phyloP scores from a whole-genome alignment of 2,113 vertebrate genomes.

The Pangasianodon gigas region DNA sequence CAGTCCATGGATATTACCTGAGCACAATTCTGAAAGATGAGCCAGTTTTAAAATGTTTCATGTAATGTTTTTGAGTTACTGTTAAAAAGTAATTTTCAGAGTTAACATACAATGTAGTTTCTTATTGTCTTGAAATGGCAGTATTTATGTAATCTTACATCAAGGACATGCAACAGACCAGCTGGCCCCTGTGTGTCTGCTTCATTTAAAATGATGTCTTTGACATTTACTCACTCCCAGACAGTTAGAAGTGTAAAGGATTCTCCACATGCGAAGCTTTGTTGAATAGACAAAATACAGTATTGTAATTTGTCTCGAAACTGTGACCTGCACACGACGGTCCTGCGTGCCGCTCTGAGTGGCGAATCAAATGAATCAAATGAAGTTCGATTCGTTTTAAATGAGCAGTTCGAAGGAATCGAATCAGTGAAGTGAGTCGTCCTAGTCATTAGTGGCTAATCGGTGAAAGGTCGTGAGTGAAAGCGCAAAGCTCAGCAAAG shows the following conservation, averaged over 20 bases:
- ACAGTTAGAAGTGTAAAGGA: neutral
- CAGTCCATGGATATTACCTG: neutral
- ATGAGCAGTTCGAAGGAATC: neutral
- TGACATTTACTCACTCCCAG: neutral
- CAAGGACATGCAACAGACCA: neutral
- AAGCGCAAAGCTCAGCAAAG: constrained; percentile 27
- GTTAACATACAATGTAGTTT: neutral
- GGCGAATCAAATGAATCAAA: neutral
- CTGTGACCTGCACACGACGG: neutral
- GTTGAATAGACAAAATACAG: neutral
- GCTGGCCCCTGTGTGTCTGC: neutral
- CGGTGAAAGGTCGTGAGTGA: constrained; percentile 33
- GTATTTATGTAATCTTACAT: neutral
- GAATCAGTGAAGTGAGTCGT: neutral
- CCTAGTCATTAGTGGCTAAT: neutral
- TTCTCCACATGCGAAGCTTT: neutral
- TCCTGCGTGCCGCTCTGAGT: neutral
- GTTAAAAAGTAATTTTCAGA: neutral
- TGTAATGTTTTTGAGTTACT: neutral
- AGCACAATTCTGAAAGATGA: neutral
- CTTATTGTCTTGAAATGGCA: neutral
- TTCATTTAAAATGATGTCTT: neutral
- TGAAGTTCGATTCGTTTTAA: neutral
- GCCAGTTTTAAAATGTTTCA: neutral
- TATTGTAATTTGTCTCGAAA: neutral